These are phyloP conservation scores for Periparus ater DNA, from an alignment of 2,797 vertebrate genomes.

Conservation along the genomic window DNA sequence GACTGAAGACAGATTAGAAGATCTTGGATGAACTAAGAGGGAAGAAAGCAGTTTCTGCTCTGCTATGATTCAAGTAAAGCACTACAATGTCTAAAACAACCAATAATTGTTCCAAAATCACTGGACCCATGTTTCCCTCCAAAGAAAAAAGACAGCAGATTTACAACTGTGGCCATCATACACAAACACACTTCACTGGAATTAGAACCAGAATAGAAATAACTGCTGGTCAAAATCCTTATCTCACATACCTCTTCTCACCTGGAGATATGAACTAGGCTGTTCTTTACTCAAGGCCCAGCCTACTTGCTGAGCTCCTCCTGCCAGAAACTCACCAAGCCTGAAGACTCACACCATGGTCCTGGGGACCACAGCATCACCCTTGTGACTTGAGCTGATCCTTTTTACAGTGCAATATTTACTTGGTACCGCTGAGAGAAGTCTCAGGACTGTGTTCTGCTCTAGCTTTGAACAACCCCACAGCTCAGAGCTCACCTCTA, in stretches of 20 bases:
- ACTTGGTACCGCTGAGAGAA: neutral
- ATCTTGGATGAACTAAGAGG: neutral
- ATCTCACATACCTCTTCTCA: neutral
- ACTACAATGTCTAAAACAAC: neutral
- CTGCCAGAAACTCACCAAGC: neutral
- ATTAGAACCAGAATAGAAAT: neutral
- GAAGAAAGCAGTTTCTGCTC: neutral
- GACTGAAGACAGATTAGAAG: neutral
- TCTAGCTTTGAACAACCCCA: neutral
- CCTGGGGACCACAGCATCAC: neutral
- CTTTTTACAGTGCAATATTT: neutral
- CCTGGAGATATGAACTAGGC: neutral
- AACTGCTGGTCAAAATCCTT: neutral
- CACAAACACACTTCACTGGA: neutral
- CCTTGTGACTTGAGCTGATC: neutral
- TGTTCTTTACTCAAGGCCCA: neutral
- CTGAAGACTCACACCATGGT: neutral
- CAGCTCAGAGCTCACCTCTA: neutral
- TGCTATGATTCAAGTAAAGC: neutral
- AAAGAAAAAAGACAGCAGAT: neutral
- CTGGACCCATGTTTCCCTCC: fast-evolving
- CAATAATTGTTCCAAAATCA: neutral
- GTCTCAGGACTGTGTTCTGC: neutral
- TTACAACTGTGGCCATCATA: neutral
- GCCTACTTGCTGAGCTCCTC: neutral